Evolutionary conservation across 2,797 vertebrate genomes (phyloP).

Genomic region (Neoniphon sammara): DNA sequence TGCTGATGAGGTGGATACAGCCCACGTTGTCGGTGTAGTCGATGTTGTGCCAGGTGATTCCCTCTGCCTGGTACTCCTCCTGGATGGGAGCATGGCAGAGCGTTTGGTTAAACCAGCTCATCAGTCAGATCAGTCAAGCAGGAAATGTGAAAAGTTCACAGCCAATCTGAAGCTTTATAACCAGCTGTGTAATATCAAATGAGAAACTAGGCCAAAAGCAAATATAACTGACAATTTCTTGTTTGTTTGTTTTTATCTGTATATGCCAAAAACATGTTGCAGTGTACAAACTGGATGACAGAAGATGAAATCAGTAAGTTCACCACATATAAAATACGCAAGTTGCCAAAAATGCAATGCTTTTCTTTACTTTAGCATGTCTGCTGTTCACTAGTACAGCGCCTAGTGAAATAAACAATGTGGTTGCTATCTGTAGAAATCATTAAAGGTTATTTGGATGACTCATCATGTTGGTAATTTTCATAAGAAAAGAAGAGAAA

Average conservation of each 20-base stretch:
- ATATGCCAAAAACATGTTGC: neutral
- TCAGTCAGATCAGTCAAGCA: neutral
- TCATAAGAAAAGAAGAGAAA: conserved; percentile 26
- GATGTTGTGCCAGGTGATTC: conserved; percentile 98
- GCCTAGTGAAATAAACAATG: no score
- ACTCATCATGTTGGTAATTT: conserved; percentile 37
- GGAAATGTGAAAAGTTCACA: no score
- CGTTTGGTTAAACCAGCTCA: neutral
- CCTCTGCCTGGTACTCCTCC: conserved; percentile 97
- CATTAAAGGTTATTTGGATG: conserved; percentile 40
- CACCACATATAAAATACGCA: neutral
- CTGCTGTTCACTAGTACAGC: no score
- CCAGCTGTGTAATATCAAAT: no score
- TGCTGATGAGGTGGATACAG: conserved; percentile 98
- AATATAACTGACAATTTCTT: no score
- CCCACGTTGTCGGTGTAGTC: conserved; percentile 97
- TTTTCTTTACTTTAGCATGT: no score
- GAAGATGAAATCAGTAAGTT: neutral
- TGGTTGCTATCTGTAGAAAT: conserved; percentile 5
- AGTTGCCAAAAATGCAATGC: no score
- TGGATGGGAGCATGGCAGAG: conserved; percentile 56
- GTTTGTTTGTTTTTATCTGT: neutral
- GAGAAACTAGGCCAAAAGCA: no score
- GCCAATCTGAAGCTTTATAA: no score
- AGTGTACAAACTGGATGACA: neutral